Evolutionary conservation across 2,797 vertebrate genomes (phyloP).

Genomic region (Benthosema pterotum): DNA sequence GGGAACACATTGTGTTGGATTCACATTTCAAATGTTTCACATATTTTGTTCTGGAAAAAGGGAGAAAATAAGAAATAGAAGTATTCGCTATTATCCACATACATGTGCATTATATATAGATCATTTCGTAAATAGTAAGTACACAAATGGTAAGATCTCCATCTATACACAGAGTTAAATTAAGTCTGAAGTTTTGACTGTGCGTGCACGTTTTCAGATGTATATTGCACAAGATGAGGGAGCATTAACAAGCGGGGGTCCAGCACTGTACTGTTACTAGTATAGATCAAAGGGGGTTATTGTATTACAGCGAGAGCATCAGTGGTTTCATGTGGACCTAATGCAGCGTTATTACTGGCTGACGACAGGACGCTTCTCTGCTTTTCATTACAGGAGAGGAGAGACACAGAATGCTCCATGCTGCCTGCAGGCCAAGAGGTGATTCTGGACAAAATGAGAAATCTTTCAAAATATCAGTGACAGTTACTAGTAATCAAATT

Average conservation of each 20-base stretch:
- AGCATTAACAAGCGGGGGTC: constrained; percentile 3
- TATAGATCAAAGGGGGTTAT: constrained; percentile 57
- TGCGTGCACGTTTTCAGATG: neutral
- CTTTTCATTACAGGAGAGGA: constrained; percentile 62
- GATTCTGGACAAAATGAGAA: constrained; percentile 48
- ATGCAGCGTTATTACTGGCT: constrained; percentile 68
- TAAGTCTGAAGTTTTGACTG: neutral
- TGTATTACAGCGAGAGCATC: constrained; percentile 50
- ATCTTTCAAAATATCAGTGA: neutral
- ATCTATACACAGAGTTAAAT: no score
- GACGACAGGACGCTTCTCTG: constrained; percentile 68
- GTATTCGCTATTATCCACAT: neutral
- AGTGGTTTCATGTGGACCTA: constrained; percentile 45
- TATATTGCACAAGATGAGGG: constrained; percentile 5
- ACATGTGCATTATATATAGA: neutral
- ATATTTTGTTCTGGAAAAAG: neutral
- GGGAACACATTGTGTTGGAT: neutral
- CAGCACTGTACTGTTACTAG: constrained; percentile 18
- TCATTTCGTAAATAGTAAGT: no score
- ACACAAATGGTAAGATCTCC: no score
- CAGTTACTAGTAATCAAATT: no score
- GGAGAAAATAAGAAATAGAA: constrained; percentile 1
- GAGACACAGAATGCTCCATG: constrained; percentile 54
- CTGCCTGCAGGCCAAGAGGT: constrained; percentile 47
- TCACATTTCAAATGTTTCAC: neutral